Evolutionary conservation across 2,113 vertebrate genomes (phyloP).

Genomic region (Polypterus bichir): DNA sequence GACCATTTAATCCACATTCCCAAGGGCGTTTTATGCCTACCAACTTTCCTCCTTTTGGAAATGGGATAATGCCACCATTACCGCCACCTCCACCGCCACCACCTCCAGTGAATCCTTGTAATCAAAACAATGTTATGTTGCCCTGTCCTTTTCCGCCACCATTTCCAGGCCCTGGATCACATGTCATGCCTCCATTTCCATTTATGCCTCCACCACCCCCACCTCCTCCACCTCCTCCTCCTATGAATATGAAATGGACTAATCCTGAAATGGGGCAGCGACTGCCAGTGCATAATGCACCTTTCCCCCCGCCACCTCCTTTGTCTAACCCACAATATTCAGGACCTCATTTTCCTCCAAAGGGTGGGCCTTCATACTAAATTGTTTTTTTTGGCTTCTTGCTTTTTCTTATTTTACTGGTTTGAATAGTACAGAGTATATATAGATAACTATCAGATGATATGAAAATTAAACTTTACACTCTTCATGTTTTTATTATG

Average conservation of each 20-base stretch:
- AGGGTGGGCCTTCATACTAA: too few species aligned
- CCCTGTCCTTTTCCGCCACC: conserved; percentile 1
- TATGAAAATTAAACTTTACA: too few species aligned
- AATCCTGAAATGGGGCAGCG: too few species aligned
- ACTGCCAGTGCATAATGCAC: too few species aligned
- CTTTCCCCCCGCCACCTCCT: background rate
- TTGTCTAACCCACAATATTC: background rate
- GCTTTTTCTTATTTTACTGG: too few species aligned
- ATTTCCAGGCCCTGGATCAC: conserved; percentile 1
- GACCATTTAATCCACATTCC: background rate
- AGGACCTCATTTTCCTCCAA: too few species aligned
- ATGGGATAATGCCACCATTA: background rate
- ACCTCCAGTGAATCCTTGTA: too few species aligned
- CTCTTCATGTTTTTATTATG: too few species aligned
- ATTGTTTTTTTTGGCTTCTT: too few species aligned
- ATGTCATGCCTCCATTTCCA: conserved; percentile 1
- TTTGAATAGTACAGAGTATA: too few species aligned
- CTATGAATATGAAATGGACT: too few species aligned
- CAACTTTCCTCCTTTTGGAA: background rate
- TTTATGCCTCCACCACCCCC: conserved; percentile 1
- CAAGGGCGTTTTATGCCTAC: conserved; percentile 3
- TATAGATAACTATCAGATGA: too few species aligned
- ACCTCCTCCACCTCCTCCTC: background rate
- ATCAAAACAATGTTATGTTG: background rate
- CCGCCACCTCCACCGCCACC: background rate